A percentile compares a stretch with the other conserved stretches of the same genome.
Evolutionary conservation across 2,797 vertebrate genomes (phyloP).

Genomic region (Urophycis tenuis): DNA sequence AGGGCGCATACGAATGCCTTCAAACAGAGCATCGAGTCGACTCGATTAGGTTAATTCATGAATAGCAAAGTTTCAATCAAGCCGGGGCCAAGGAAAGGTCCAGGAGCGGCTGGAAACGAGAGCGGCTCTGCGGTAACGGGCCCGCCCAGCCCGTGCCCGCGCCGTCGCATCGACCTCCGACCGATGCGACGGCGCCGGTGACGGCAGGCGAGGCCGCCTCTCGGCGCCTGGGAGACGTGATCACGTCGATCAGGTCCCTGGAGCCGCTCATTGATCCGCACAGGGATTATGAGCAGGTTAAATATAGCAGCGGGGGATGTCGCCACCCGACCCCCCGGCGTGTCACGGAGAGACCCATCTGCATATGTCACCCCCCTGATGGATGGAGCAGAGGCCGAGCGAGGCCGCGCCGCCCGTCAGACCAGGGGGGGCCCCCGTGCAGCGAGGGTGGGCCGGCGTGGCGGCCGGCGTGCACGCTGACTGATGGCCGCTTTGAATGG

Average conservation of each 20-base stretch:
- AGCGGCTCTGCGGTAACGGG: too few relatives aligned
- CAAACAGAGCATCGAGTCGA: background rate
- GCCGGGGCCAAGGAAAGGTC: background rate
- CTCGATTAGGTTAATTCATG: background rate
- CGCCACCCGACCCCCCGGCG: too few relatives aligned
- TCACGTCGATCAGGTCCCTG: slow-evolving; percentile 18
- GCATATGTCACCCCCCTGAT: slow-evolving; percentile 51
- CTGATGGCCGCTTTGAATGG: slow-evolving; percentile 37
- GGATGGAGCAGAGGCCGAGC: slow-evolving; percentile 50
- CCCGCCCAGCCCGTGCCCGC: too few relatives aligned
- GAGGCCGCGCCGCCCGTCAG: slow-evolving; percentile 38
- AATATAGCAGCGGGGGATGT: slow-evolving; percentile 22
- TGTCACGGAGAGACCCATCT: slow-evolving; percentile 32
- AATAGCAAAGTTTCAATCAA: background rate
- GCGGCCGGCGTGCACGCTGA: too few relatives aligned
- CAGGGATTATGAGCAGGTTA: slow-evolving; percentile 31
- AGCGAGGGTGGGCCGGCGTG: slow-evolving; percentile 18
- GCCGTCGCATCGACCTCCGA: too few relatives aligned
- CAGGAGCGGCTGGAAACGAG: background rate
- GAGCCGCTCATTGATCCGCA: background rate
- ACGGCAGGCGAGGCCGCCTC: background rate
- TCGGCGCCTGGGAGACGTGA: background rate
- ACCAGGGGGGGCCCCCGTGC: slow-evolving; percentile 44
- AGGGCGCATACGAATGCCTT: background rate
- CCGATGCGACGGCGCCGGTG: background rate